Percentiles rank a stretch among this genome's conserved stretches.
These are phyloP conservation scores for Dicerorhinus sumatrensis DNA, from an alignment of 2,113 vertebrate species.

Conservation along the genomic window DNA sequence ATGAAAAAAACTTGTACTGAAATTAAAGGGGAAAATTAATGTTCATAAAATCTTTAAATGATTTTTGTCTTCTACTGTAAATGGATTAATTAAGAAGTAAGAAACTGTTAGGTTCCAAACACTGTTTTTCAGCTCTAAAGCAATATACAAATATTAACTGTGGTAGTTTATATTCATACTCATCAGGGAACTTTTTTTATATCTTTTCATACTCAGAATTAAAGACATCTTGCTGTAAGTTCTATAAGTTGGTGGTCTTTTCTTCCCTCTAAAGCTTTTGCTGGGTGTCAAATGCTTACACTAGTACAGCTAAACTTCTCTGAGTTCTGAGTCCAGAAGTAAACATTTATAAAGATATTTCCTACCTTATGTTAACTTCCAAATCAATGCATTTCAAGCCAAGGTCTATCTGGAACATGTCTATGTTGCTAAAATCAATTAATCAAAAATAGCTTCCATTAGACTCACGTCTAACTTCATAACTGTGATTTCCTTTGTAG, in stretches of 20 bases:
- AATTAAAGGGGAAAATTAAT: neutral
- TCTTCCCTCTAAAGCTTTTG: neutral
- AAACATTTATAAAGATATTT: conserved; percentile 11
- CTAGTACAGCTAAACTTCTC: neutral
- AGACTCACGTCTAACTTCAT: neutral
- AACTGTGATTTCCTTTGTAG: neutral
- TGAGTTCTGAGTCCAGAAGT: neutral
- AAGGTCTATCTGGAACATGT: neutral
- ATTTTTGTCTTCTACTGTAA: neutral
- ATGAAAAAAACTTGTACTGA: neutral
- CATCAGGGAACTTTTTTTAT: neutral
- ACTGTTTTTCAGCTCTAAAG: neutral
- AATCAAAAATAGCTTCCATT: neutral
- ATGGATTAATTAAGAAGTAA: neutral
- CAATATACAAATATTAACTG: neutral
- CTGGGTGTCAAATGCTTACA: neutral
- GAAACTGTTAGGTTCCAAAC: neutral
- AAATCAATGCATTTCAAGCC: neutral
- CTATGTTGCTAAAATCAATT: neutral
- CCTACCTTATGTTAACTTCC: neutral
- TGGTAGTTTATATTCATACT: neutral
- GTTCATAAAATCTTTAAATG: neutral
- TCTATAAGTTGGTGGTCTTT: neutral
- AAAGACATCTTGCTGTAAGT: neutral
- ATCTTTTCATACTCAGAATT: neutral